Conservation (phyloP, 1,140 invertebrate species). For the Aphidius gifuensis region DNA sequence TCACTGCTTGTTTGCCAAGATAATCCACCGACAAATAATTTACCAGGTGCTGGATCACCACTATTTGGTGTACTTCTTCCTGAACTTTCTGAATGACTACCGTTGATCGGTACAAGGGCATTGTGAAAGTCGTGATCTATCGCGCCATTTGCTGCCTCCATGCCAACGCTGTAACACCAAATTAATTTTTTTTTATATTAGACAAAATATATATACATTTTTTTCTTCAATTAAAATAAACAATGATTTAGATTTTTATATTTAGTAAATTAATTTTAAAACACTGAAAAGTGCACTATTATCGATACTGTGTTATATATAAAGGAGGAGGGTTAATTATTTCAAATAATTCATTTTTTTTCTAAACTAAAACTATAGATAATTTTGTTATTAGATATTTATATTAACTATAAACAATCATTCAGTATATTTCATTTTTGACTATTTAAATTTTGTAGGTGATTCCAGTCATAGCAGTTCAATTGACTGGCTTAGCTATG, state of each 20-base stretch:
- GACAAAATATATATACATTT: not conserved
- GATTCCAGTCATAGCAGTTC: slow-evolving; percentile 37
- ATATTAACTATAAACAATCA: not conserved
- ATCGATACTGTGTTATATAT: slow-evolving; percentile 4
- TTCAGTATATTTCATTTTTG: not conserved
- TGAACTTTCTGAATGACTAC: slow-evolving; percentile 65
- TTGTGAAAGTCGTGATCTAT: slow-evolving; percentile 65
- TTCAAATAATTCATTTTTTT: slow-evolving; percentile 44
- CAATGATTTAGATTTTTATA: too few relatives aligned
- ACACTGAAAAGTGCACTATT: slow-evolving; percentile 15
- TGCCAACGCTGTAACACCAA: slow-evolving; percentile 53
- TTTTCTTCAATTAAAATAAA: not conserved
- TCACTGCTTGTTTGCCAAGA: slow-evolving; percentile 90
- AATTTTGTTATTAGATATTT: slow-evolving; percentile 1
- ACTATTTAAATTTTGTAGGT: slow-evolving; percentile 39
- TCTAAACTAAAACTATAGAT: slow-evolving; percentile 29
- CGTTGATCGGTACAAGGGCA: slow-evolving; percentile 59
- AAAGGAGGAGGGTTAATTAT: not conserved
- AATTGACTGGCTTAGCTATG: slow-evolving; percentile 21
- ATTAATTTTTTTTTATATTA: slow-evolving; percentile 17
- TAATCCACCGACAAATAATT: slow-evolving; percentile 85
- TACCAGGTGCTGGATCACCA: slow-evolving; percentile 77
- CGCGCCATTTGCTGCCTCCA: slow-evolving; percentile 55
- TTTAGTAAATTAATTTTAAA: not conserved
- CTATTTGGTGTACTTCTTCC: slow-evolving; percentile 70